These are phyloP conservation scores for Anagrus nilaparvatae DNA, from an alignment of 1,140 invertebrate species.

Conservation along the genomic window DNA sequence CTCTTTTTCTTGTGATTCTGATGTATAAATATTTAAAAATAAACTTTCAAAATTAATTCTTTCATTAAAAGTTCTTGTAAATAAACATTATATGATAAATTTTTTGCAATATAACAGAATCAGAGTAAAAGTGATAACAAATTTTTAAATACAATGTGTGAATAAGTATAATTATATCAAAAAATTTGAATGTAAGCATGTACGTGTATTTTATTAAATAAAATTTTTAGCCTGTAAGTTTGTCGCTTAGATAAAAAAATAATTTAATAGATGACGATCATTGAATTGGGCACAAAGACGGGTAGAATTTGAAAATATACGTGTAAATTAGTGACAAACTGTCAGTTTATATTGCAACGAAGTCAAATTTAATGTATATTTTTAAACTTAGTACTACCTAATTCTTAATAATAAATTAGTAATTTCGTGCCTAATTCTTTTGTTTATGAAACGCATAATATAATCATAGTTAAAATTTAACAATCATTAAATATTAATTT, in stretches of 20 bases:
- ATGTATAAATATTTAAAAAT: neutral
- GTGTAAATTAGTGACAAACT: too few relatives aligned
- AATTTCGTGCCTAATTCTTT: too few relatives aligned
- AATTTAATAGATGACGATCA: too few relatives aligned
- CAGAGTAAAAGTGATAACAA: conserved; percentile 6
- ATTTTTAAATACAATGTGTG: neutral
- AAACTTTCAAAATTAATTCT: conserved; percentile 14
- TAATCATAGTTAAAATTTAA: too few relatives aligned
- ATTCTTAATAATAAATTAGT: too few relatives aligned
- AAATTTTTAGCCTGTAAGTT: conserved; percentile 14
- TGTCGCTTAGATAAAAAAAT: conserved; percentile 11
- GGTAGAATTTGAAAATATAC: too few relatives aligned
- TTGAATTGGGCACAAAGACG: too few relatives aligned
- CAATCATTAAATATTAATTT: too few relatives aligned
- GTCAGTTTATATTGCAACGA: too few relatives aligned
- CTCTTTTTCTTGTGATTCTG: conserved; percentile 16
- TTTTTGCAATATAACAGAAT: conserved; percentile 3
- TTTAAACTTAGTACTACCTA: too few relatives aligned
- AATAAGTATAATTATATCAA: neutral
- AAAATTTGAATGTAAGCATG: conserved; percentile 15
- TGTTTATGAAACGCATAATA: too few relatives aligned
- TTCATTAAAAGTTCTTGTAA: neutral
- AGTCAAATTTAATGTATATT: too few relatives aligned
- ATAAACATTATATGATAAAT: neutral
- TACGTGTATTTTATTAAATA: conserved; percentile 12